Base-by-base conservation (phyloP, 2,113 vertebrate species). In the Chaenogobius annularis region DNA sequence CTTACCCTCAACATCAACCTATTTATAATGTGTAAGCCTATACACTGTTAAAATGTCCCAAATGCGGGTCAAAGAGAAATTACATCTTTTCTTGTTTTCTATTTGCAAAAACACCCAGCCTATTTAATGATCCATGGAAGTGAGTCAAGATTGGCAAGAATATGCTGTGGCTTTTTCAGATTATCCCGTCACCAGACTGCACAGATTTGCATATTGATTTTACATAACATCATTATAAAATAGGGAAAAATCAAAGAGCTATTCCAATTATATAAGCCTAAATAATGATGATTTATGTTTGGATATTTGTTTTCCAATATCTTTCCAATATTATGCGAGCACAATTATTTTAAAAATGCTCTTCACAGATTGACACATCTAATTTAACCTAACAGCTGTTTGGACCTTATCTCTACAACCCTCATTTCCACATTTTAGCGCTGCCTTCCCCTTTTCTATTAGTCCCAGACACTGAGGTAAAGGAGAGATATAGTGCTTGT, bases 381-480 rank as follows among this genome's bases (percentile, higher is more conserved):
- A 4, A 22, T 12, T 7, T 26, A 62, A 26, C 35, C 13, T 63
- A 61, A 31, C 58, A 22, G 15, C 13, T 35, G 58, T 31, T 13
- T n/a, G 19, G 19, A 19, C 31, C 35, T 63, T 43, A 43, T 40
- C 61, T 40, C 35, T 40, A 63, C 61, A 63, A 63, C 10, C 35
- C 17, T 37, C 37, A 35, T 61, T 61, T 61, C 35, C 61, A 63
- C 61, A 61, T 31, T 40, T 40, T 40, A 40, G 35, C 31, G n/a
- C 17, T 11, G 31, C 14, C 61, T 40, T 43, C 19, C 61, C 61
- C 19, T 40, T 19, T 40, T 69, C 55, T 40, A 70, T 56, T 68
- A 80, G 66, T 59, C 59, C 56, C 58, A 69, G 50, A 63, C 40
- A 22, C 8, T 4, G 15, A 17, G 52, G 14, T 35, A 26, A n/a